phyloP scores from a whole-genome alignment of 2,888 invertebrate genomes.

The Syrphus vitripennis region DNA sequence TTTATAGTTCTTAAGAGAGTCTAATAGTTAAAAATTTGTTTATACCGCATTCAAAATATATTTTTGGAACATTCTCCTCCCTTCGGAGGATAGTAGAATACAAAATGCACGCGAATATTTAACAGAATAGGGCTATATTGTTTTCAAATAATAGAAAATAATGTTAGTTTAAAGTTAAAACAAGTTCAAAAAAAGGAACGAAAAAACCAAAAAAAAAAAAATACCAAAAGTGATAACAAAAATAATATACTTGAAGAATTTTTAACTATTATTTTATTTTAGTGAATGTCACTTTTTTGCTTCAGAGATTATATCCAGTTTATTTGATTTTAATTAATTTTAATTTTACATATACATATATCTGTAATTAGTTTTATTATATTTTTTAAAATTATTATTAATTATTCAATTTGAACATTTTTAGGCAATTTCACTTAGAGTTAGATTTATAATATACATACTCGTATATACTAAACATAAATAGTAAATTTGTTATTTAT shows the following conservation, averaged over 20 bases:
- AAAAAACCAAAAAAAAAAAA: neutral
- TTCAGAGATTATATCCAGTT: neutral
- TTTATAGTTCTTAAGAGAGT: too few relatives aligned
- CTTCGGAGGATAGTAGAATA: too few relatives aligned
- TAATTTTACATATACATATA: neutral
- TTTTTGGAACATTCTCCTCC: too few relatives aligned
- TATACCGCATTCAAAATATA: too few relatives aligned
- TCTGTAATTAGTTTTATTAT: neutral
- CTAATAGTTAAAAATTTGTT: too few relatives aligned
- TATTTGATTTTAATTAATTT: neutral
- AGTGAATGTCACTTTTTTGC: conserved; percentile 1
- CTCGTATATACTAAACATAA: too few relatives aligned
- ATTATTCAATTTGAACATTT: conserved; percentile 14
- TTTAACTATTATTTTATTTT: neutral
- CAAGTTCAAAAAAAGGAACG: neutral
- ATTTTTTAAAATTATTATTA: neutral
- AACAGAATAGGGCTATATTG: too few relatives aligned
- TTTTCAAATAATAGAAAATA: neutral
- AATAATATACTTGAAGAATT: neutral
- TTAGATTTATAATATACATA: neutral
- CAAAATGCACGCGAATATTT: too few relatives aligned
- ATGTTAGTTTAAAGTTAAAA: neutral
- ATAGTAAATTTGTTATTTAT: neutral
- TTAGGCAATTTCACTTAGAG: neutral
- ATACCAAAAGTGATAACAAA: neutral